Evolutionary conservation across 2,888 invertebrate species (phyloP).

Genomic region (Mechanitis messenoides): DNA sequence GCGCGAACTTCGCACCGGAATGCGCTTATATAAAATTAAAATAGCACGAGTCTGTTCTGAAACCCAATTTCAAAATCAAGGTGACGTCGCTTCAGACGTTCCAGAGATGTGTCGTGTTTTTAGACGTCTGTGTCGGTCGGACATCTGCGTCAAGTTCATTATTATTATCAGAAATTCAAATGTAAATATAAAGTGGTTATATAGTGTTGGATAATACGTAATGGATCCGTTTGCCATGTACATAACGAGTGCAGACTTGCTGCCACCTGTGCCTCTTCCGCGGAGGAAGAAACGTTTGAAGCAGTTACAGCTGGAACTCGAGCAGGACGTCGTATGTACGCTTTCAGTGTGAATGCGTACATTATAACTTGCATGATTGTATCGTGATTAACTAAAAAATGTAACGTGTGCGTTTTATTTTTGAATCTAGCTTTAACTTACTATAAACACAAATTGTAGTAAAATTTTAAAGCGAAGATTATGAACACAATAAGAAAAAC

Average conservation of each 20-base stretch:
- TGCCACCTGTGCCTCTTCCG: constrained; percentile 64
- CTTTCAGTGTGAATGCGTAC: neutral
- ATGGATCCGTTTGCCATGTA: constrained; percentile 72
- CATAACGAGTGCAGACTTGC: constrained; percentile 60
- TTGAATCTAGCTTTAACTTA: constrained; percentile 3
- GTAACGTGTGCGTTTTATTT: constrained; percentile 13
- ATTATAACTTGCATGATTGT: neutral
- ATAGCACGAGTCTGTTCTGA: constrained; percentile 64
- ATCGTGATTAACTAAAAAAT: constrained; percentile 11
- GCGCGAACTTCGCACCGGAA: constrained; percentile 68
- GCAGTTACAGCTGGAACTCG: constrained; percentile 58
- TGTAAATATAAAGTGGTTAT: constrained; percentile 37
- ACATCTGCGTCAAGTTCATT: constrained; percentile 50
- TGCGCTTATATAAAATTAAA: constrained; percentile 66
- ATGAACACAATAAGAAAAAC: too few relatives aligned
- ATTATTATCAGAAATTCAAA: constrained; percentile 36
- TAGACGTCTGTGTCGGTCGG: constrained; percentile 42
- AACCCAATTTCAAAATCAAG: constrained; percentile 74
- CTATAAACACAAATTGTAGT: too few relatives aligned
- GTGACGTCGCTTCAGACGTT: constrained; percentile 68
- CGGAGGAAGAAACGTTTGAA: constrained; percentile 68
- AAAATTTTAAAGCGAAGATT: too few relatives aligned
- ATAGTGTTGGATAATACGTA: constrained; percentile 30
- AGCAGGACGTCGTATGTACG: constrained; percentile 45
- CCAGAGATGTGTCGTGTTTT: constrained; percentile 51